Evolutionary conservation across 2,113 vertebrate genomes (phyloP).

Genomic region (Panthera tigris): DNA sequence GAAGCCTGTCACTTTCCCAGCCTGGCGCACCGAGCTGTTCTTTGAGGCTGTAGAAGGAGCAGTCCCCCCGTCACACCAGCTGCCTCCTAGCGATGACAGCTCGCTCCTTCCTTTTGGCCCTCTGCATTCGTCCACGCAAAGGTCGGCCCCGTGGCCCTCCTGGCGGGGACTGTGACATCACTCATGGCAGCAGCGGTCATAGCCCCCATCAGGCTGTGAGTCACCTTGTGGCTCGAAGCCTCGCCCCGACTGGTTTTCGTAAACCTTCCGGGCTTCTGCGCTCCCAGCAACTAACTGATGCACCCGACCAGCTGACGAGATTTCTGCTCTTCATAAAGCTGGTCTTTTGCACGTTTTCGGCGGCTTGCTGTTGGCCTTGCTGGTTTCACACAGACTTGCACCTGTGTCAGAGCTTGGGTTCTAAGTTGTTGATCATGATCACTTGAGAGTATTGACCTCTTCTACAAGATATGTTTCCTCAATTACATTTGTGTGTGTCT

Average conservation of each 20-base stretch:
- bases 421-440: not conserved
- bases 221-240: not conserved
- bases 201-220: not conserved
- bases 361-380: not conserved
- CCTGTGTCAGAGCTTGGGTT: not conserved
- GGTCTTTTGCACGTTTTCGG: not conserved
- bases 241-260: not conserved
- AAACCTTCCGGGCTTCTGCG: not conserved
- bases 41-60: not conserved
- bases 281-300: not conserved
- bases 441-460: not conserved
- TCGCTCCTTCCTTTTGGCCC: accelerated
- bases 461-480: not conserved
- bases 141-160: not conserved
- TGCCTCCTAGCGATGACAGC: not conserved
- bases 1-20: not conserved
- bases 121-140: accelerated
- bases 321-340: not conserved
- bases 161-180: accelerated
- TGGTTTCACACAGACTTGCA: not conserved
- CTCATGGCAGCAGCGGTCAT: not conserved
- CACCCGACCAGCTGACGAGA: accelerated
- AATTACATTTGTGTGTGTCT: not conserved
- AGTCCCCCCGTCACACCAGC: accelerated
- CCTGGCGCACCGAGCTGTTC: not conserved